Conservation (phyloP, 2,797 vertebrate genomes). For the Podarcis lilfordi region DNA sequence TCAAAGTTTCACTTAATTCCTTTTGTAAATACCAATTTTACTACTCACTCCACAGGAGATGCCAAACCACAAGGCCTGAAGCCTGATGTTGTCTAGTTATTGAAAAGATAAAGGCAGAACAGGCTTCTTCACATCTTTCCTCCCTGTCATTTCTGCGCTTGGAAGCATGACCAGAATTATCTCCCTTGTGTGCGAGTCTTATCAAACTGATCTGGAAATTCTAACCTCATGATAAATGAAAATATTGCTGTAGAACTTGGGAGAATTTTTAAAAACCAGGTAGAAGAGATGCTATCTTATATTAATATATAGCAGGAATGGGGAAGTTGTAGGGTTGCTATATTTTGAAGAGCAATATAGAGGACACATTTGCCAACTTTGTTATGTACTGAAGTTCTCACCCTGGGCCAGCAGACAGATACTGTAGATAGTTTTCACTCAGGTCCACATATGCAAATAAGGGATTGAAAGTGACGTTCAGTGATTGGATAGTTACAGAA, state of each 20-base stretch:
- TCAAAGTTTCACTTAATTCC: conserved; percentile 57
- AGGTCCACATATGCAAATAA: too few species aligned
- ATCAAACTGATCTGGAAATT: not conserved
- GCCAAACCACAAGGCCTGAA: conserved; percentile 16
- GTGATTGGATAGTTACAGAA: too few species aligned
- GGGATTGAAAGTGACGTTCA: too few species aligned
- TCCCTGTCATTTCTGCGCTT: not conserved
- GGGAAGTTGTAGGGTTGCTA: not conserved
- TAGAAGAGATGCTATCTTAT: not conserved
- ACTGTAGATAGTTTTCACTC: too few species aligned
- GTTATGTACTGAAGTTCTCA: too few species aligned
- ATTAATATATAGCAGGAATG: not conserved
- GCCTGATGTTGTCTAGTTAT: conserved; percentile 2
- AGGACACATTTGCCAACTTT: too few species aligned
- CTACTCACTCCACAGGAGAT: conserved; percentile 16
- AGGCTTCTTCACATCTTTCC: not conserved
- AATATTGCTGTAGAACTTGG: not conserved
- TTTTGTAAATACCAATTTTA: conserved; percentile 39
- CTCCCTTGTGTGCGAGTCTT: not conserved
- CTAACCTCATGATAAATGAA: not conserved
- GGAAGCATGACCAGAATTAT: not conserved
- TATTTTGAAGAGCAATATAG: too few species aligned
- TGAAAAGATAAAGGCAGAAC: conserved; percentile 33
- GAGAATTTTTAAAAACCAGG: not conserved
- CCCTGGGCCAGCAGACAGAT: too few species aligned